A percentile compares a stretch with the other conserved stretches of the same genome.
These are phyloP conservation scores for Emberiza fucata DNA, from an alignment of 2,113 vertebrate genomes.

Conservation along the genomic window DNA sequence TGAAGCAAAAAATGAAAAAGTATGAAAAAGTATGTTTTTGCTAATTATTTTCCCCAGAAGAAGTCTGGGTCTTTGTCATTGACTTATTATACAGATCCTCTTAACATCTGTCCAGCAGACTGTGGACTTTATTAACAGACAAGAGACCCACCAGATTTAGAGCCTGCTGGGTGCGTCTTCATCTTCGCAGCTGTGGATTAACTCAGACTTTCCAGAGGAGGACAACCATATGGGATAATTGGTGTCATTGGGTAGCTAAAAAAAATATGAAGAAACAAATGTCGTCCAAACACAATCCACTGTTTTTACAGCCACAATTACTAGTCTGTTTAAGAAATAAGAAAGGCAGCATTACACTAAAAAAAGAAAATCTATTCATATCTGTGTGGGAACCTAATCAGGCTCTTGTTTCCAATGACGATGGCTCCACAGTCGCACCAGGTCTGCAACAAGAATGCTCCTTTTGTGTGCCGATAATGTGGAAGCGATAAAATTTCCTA, in stretches of 20 bases:
- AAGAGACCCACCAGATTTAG: slow-evolving; percentile 72
- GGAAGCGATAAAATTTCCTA: slow-evolving; percentile 91
- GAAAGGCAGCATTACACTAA: slow-evolving; percentile 77
- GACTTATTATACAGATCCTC: slow-evolving; percentile 78
- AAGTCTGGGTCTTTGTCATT: slow-evolving; percentile 80
- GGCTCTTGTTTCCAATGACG: slow-evolving; percentile 90
- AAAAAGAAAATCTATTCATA: slow-evolving; percentile 85
- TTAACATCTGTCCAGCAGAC: slow-evolving; percentile 90
- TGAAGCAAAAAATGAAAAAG: slow-evolving; percentile 61
- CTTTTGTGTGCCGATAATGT: slow-evolving; percentile 88
- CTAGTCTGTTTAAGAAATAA: slow-evolving; percentile 84
- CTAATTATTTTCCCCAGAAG: slow-evolving; percentile 80
- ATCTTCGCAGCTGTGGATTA: slow-evolving; percentile 81
- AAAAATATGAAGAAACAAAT: slow-evolving; percentile 75
- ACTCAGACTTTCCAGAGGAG: slow-evolving; percentile 78
- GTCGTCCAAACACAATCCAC: slow-evolving; percentile 71
- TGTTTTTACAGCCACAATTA: slow-evolving; percentile 85
- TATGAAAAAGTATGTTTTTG: slow-evolving; percentile 68
- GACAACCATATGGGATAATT: slow-evolving; percentile 77
- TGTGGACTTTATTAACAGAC: slow-evolving; percentile 74
- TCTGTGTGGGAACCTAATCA: slow-evolving; percentile 97
- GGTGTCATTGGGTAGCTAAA: slow-evolving; percentile 69
- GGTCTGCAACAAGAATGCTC: slow-evolving; percentile 87
- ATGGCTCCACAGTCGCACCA: slow-evolving; percentile 83
- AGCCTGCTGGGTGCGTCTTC: slow-evolving; percentile 76